Percentiles rank a stretch among this genome's conserved stretches.
Evolutionary conservation across 2,888 invertebrate species (phyloP).

Genomic region (Polia nebulosa): DNA sequence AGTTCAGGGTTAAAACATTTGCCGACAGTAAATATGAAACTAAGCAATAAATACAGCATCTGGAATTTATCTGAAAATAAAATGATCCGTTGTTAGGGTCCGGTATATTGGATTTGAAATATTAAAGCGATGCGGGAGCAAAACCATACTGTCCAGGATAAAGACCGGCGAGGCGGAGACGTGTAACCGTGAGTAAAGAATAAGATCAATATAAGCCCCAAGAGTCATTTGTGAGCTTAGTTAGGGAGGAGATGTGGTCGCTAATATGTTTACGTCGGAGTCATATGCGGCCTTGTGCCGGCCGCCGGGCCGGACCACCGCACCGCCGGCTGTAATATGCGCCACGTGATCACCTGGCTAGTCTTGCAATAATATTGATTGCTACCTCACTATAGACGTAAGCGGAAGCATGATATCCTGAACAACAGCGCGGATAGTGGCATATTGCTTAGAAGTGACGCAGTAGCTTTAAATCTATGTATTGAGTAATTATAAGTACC

Average conservation of each 20-base stretch:
- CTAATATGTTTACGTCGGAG: conserved; percentile 50
- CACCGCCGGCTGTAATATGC: not conserved
- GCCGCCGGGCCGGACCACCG: not conserved
- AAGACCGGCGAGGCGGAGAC: conserved; percentile 10
- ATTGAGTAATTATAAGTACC: not conserved
- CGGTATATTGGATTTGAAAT: conserved; percentile 46
- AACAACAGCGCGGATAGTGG: not conserved
- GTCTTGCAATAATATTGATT: conserved; percentile 20
- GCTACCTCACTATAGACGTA: conserved; percentile 1
- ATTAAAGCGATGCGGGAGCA: conserved; percentile 26
- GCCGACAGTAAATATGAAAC: conserved; percentile 11
- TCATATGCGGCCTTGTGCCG: not conserved
- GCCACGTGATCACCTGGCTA: not conserved
- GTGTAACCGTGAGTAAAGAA: conserved; percentile 50
- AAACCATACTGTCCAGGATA: conserved; percentile 57
- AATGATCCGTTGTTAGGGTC: conserved; percentile 33
- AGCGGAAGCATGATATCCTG: not conserved
- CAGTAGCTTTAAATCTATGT: conserved; percentile 1
- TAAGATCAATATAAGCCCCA: conserved; percentile 52
- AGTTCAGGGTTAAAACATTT: conserved; percentile 9
- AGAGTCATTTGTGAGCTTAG: conserved; percentile 33
- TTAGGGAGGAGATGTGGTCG: conserved; percentile 42
- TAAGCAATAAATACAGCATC: conserved; percentile 13
- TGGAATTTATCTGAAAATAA: conserved; percentile 49
- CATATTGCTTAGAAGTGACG: not conserved